These are phyloP conservation scores for Limanda limanda DNA, from an alignment of 2,113 vertebrate genomes.

Conservation along the genomic window DNA sequence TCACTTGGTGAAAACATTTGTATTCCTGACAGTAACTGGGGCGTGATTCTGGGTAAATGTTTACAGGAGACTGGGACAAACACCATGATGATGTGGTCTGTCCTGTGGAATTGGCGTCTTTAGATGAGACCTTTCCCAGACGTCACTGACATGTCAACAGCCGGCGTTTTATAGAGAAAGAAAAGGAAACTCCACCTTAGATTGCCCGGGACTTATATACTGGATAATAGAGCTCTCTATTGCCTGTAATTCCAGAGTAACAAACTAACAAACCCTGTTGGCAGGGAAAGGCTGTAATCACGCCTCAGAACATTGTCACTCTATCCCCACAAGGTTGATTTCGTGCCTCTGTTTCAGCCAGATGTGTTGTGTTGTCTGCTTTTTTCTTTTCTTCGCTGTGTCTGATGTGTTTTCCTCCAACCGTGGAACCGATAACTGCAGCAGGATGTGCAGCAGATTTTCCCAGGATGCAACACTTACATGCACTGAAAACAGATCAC, in stretches of 20 bases:
- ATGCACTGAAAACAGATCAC: slow-evolving; percentile 5
- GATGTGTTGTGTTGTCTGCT: slow-evolving; percentile 45
- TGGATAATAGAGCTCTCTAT: slow-evolving; percentile 46
- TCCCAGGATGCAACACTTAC: slow-evolving; percentile 10
- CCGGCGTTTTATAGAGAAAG: slow-evolving; percentile 49
- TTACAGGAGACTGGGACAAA: background rate
- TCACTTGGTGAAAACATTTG: background rate
- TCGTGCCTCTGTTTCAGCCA: slow-evolving; percentile 43
- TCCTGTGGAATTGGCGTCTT: slow-evolving; percentile 4
- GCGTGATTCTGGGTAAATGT: background rate
- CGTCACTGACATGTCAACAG: slow-evolving; percentile 42
- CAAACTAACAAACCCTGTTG: slow-evolving; percentile 68
- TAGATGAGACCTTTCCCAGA: slow-evolving; percentile 43
- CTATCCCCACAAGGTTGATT: slow-evolving; percentile 56
- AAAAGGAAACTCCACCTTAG: slow-evolving; percentile 72
- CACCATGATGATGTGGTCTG: slow-evolving; percentile 6
- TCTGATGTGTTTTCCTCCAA: slow-evolving; percentile 45
- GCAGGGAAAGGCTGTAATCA: slow-evolving; percentile 66
- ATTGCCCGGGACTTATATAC: slow-evolving; percentile 42
- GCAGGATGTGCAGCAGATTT: background rate
- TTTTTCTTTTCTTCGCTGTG: slow-evolving; percentile 24
- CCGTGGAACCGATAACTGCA: slow-evolving; percentile 20
- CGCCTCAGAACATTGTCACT: slow-evolving; percentile 63
- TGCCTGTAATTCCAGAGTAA: slow-evolving; percentile 64
- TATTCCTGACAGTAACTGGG: no score